Evolutionary conservation across 2,113 vertebrate genomes (phyloP).

Genomic region (Burhinus bistriatus): DNA sequence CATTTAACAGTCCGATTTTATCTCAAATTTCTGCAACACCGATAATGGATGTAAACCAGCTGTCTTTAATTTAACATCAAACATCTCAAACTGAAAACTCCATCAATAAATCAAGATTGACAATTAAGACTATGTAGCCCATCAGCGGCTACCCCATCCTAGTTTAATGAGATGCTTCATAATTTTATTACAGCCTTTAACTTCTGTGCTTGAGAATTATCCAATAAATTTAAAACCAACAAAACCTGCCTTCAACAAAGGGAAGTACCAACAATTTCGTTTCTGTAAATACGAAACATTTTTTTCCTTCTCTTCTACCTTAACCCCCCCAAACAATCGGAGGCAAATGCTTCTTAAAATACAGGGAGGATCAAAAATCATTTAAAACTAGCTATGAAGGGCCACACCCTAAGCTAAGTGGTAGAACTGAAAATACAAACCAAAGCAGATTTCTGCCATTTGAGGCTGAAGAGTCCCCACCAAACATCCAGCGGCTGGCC

Average conservation of each 20-base stretch:
- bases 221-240: not conserved
- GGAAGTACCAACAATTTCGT: not conserved
- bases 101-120: constrained; percentile 27
- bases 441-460: not conserved
- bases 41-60: not conserved
- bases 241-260: not conserved
- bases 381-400: not conserved
- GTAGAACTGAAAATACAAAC: not conserved
- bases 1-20: not conserved
- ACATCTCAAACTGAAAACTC: not conserved
- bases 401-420: not conserved
- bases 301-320: not conserved
- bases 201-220: not conserved
- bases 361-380: not conserved
- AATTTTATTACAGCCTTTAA: constrained; percentile 28
- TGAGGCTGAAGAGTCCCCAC: not conserved
- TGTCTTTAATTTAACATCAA: constrained; percentile 39
- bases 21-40: not conserved
- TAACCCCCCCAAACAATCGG: not conserved
- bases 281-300: not conserved
- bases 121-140: constrained; percentile 8
- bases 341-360: not conserved
- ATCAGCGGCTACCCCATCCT: not conserved
- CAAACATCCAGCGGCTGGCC: rapidly evolving
- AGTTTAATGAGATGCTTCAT: constrained; percentile 31